These are phyloP conservation scores for Microcebus lehilahytsara DNA, from an alignment of 2,113 vertebrate genomes.

Conservation along the genomic window DNA sequence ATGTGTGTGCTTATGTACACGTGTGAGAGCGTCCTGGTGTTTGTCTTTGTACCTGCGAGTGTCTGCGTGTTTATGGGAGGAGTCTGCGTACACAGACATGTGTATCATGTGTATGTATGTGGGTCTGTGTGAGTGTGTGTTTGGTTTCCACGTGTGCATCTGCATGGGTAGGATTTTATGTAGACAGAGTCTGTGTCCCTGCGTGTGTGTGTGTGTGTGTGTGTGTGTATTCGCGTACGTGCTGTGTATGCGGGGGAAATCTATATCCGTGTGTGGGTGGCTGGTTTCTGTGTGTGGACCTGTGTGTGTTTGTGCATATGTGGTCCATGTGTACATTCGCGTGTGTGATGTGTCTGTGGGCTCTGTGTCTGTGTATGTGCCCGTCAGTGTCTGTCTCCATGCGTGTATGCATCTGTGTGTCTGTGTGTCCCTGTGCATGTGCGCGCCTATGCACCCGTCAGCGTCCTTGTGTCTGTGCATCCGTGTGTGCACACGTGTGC, in stretches of 20 bases:
- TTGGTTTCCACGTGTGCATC: no score
- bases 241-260: background rate
- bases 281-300: no score
- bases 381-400: no score
- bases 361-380: background rate
- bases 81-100: background rate
- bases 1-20: fast-evolving
- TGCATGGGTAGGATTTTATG: no score
- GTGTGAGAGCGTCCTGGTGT: no score
- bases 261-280: background rate
- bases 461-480: background rate
- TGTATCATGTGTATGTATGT: background rate
- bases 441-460: fast-evolving
- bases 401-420: no score
- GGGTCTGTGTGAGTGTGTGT: background rate
- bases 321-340: no score
- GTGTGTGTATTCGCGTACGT: background rate
- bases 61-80: background rate
- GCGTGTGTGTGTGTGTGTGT: background rate
- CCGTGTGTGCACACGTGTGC: background rate
- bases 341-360: background rate
- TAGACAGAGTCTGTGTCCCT: background rate
- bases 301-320: no score
- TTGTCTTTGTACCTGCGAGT: background rate
- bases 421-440: background rate